Evolutionary conservation across 2,888 invertebrate genomes (phyloP).

Genomic region (Drosophila suboccidentalis): DNA sequence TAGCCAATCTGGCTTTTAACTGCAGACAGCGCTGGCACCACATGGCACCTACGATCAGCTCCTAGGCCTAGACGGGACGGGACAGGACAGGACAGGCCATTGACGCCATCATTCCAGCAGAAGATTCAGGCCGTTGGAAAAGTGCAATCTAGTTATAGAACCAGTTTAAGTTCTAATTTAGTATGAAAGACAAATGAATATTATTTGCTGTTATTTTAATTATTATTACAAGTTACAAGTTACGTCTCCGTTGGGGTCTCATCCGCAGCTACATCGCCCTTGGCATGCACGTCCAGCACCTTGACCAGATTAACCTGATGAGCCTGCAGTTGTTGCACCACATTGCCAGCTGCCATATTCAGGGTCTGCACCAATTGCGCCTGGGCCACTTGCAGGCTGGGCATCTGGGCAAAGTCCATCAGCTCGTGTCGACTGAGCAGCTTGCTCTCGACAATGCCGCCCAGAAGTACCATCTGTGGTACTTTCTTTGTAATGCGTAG

Average conservation of each 20-base stretch:
- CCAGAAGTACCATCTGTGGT: constrained; percentile 90
- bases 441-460: constrained; percentile 91
- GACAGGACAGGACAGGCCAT: constrained; percentile 30
- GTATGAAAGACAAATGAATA: constrained; percentile 69
- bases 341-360: constrained; percentile 88
- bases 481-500: constrained; percentile 89
- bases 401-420: constrained; percentile 88
- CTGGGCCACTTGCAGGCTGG: constrained; percentile 89
- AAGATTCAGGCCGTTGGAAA: constrained; percentile 72
- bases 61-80: constrained; percentile 47
- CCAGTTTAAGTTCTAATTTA: constrained; percentile 55
- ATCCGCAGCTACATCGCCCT: constrained; percentile 35
- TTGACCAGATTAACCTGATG: constrained; percentile 90
- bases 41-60: constrained; percentile 70
- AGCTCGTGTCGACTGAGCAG: constrained; percentile 90
- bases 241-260: constrained; percentile 30
- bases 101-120: constrained; percentile 83
- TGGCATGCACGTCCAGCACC: constrained; percentile 88
- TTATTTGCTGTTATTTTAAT: constrained; percentile 46
- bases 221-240: constrained; percentile 40
- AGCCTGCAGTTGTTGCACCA: constrained; percentile 89
- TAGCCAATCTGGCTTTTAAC: constrained; percentile 89
- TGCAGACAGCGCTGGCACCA: constrained; percentile 83
- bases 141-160: constrained; percentile 69
- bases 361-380: constrained; percentile 90